Evolutionary conservation across 2,113 vertebrate genomes (phyloP), one percentile per base, ranked within the genome.

Genomic region (Vidua macroura): DNA sequence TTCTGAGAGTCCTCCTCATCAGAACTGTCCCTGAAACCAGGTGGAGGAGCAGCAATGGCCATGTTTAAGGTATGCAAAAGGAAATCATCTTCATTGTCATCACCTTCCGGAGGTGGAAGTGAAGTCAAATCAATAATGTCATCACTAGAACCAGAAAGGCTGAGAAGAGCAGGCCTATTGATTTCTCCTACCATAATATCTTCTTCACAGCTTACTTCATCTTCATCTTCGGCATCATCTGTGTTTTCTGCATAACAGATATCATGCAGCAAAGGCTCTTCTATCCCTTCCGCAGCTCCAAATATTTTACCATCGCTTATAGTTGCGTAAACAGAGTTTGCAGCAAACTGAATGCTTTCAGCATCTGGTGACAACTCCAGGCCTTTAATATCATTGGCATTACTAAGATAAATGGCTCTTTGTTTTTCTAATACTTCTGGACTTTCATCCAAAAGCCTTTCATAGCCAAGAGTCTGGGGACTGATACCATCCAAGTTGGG

Each of bases 71-170:
- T 99, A 90, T 99, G 98, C 94, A 99, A 97, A n/a, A 99, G 97
- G 69, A 99, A 98, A 92, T 99, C 99, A 74, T 98, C 99, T 97
- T 99, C 99, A 76, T 99, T 98, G 21, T 99, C 98, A 70, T 99
- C 98, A 11, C 99, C 99, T 97, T 99, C 99, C 0, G 99, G 99
- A n/a, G 99, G 99, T 75, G 99, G 99, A 80, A 99, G 98, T 68
- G 99, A 99, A 30, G 99, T 99, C 92, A 99, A 98, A 97, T 99
- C 99, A 73, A 99, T 99, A 97, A 99, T 99, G 97, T 99, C 99
- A 92, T 99, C 99, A 13, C 98, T 99, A 76, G 99, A 99, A 82
- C 98, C 99, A 9, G 99, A 99, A 86, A 99, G 98, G 31, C 97
- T 99, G 81, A 99, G 98, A 77, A 99, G 97, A 88, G 98, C 91